Conservation (phyloP, 2,797 vertebrate genomes). For the Parauchenoglanis ngamensis region DNA sequence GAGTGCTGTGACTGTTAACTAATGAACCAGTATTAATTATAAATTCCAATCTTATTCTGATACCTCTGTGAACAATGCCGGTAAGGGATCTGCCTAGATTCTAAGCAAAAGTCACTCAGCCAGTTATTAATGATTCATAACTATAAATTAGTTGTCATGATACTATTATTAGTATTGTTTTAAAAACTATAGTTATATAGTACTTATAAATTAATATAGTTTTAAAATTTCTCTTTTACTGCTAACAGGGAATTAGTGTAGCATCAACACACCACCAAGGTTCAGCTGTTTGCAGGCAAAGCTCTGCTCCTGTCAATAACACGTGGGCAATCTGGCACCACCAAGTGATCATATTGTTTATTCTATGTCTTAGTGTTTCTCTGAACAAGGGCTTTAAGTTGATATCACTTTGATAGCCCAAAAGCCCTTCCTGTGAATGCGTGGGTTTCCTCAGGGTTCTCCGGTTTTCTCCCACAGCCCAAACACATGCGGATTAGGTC, state of each 20-base stretch:
- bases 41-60: not conserved
- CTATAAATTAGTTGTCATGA: not conserved
- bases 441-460: too few relatives aligned
- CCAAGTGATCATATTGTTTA: not conserved
- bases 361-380: not conserved
- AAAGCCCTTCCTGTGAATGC: too few relatives aligned
- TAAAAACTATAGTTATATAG: not conserved
- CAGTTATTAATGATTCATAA: not conserved
- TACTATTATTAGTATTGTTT: not conserved
- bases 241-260: not conserved
- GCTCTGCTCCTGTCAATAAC: not conserved
- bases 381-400: not conserved
- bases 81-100: not conserved
- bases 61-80: not conserved
- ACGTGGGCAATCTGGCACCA: not conserved
- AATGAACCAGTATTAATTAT: too few relatives aligned
- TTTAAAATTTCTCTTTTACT: not conserved
- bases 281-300: not conserved
- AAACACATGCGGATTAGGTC: too few relatives aligned
- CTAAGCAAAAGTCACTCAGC: not conserved
- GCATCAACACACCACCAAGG: not conserved
- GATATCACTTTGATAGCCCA: not conserved
- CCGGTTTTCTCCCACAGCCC: too few relatives aligned
- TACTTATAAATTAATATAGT: too few relatives aligned
- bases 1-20: too few relatives aligned